Evolutionary conservation across 2,888 invertebrate genomes (phyloP), one percentile per base, ranked within the genome.

Genomic region (Leptopilina myrica): DNA sequence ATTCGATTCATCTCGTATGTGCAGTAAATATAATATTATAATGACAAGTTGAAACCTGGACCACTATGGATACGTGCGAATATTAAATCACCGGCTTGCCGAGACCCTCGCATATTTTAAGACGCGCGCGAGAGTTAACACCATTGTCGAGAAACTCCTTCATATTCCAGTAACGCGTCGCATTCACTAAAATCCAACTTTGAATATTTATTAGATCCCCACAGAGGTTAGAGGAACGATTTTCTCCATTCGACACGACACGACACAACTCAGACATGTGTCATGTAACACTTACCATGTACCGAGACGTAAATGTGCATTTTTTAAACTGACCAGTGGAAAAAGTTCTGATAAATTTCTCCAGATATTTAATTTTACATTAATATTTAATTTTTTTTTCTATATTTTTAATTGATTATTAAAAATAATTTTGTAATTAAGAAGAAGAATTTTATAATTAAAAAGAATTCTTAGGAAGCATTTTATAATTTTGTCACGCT

Each of bases 1-100:
- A 8, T 76, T 77, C 33, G 76, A 69, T 79, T 77, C 67, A 79
- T 77, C 76, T 76, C 66, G n/a, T 69, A 12, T 69, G 64, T 64
- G 40, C 12, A 76, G 46, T 40, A 43, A n/a, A n/a, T n/a, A n/a
- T n/a, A n/a, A 59, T 62, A 46, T 20, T 76, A 53, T 62, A 76
- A 76, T 62, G 43, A 53, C 62, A 64, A 62, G 33, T n/a, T 43
- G 26, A 76, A 76, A 76, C 62, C 64, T 40, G 64, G 12, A 40
- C 43, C 76, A n/a, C 64, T 64, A 33, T 49, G 11, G 7, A 49
- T 49, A 49, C 49, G 26, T 43, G 62, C 26, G 12, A 40, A 49
- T 64, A 33, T 76, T 49, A 76, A 76, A 76, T 62, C 43, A 43
- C 64, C 26, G 73, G n/a, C 49, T 53, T 14, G 62, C 62, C 43